A percentile compares a stretch with the other conserved stretches of the same genome.
These are phyloP conservation scores for Ammodytes dubius DNA, from an alignment of 2,113 vertebrate genomes.

Conservation along the genomic window DNA sequence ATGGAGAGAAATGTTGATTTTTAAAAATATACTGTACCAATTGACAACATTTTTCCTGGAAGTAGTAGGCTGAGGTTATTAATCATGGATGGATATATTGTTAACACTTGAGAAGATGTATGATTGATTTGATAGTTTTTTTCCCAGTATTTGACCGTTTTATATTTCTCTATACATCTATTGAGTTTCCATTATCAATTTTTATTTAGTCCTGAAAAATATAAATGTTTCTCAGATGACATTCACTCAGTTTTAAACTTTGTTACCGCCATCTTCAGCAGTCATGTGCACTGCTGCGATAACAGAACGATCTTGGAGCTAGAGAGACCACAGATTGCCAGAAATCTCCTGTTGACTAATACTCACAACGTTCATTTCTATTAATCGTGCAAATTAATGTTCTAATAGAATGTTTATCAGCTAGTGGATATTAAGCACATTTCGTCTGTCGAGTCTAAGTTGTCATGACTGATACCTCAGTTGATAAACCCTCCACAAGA, in stretches of 20 bases:
- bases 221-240: neutral
- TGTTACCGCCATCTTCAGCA: neutral
- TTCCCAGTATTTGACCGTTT: neutral
- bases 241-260: neutral
- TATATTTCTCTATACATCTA: neutral
- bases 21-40: neutral
- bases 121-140: neutral
- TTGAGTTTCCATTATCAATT: neutral
- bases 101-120: neutral
- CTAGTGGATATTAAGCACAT: neutral
- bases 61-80: neutral
- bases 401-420: neutral
- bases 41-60: neutral
- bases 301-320: neutral
- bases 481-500: neutral
- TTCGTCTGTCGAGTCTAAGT: no score
- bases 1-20: neutral
- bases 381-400: neutral
- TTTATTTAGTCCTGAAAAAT: neutral
- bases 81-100: neutral
- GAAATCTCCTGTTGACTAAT: no score
- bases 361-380: neutral
- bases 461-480: no score
- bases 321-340: neutral
- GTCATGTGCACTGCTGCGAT: no score